Conservation (phyloP, 1,140 invertebrate species). For the Oscheius sp. region DNA sequence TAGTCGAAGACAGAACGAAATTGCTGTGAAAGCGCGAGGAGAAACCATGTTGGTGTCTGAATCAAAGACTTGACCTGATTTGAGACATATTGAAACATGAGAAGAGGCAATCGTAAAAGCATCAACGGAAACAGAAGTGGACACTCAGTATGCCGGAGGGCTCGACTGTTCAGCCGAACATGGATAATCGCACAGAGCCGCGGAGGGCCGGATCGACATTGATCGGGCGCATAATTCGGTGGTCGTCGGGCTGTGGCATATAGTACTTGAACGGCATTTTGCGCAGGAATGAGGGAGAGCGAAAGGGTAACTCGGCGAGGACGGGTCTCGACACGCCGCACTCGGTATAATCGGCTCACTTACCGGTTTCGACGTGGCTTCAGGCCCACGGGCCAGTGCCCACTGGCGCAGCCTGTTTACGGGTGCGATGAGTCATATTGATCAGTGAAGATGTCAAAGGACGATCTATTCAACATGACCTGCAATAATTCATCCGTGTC, state of each 20-base stretch:
- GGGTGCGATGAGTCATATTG: not conserved
- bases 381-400: constrained; percentile 4
- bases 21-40: constrained; percentile 31
- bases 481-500: too few species aligned
- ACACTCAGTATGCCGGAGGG: too few species aligned
- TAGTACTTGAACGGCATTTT: constrained; percentile 2
- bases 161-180: not conserved
- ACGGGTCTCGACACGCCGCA: constrained; percentile 3
- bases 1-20: constrained; percentile 55
- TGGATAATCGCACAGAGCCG: not conserved
- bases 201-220: constrained; percentile 13
- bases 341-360: not conserved
- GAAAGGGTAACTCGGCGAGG: too few species aligned
- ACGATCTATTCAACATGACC: too few species aligned
- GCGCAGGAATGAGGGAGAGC: not conserved
- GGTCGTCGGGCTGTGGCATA: constrained; percentile 12
- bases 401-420: not conserved
- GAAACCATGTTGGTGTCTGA: constrained; percentile 32
- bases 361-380: constrained; percentile 9
- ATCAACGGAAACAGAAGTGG: not conserved
- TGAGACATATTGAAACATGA: not conserved
- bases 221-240: constrained; percentile 5
- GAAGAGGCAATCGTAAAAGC: too few species aligned
- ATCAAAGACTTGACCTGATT: not conserved
- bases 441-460: not conserved